Base-by-base conservation (phyloP, 2,113 vertebrate species). In the Pitta sordida region DNA sequence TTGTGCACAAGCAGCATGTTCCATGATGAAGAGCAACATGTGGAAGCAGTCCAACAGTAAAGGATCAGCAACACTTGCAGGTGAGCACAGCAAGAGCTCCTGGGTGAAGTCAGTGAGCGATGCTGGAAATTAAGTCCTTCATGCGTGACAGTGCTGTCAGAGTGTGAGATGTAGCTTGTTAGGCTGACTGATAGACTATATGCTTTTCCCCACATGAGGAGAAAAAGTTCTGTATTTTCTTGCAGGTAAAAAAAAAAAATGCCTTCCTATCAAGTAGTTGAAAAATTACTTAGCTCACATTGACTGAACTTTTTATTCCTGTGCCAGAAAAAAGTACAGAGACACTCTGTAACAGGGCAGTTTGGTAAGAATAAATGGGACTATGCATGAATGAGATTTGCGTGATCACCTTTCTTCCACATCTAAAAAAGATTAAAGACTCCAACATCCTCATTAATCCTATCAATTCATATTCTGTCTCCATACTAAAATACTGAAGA, bases 1-100 rank as follows among this genome's bases (percentile, higher is more conserved):
- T 44, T 2, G 0, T 20, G 44, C 17, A 36, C 51, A 55, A 71
- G 30, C 2, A 0, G 11, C 21, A 11, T 6, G 1, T 34, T 60
- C 5, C 37, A 13, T 60, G 15, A 24, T 60, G 68, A 59, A 70
- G 21, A 55, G 21, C 15, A 51, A 75, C 74, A 60, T 6, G 9
- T 32, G 24, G 44, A 34, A 79, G 39, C 39, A 83, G 49, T 18
- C 0, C 0, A 90, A 32, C 44, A 79, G 55, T n/a, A 59, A 37
- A 13, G 23, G 41, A 86, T 59, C 1, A 6, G 41, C 34, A 49
- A 51, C 13, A 44, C 44, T 5, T 43, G 37, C 30, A 64, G 53
- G 27, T 53, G 39, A 37, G 21, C 21, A 65, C 41, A 70, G 46
- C 9, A 2, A 0, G 36, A 48, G 9, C 29, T 55, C 16, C 49